Base-by-base conservation (phyloP, 1,140 invertebrate genomes). In the Gonatopus flavifemur region DNA sequence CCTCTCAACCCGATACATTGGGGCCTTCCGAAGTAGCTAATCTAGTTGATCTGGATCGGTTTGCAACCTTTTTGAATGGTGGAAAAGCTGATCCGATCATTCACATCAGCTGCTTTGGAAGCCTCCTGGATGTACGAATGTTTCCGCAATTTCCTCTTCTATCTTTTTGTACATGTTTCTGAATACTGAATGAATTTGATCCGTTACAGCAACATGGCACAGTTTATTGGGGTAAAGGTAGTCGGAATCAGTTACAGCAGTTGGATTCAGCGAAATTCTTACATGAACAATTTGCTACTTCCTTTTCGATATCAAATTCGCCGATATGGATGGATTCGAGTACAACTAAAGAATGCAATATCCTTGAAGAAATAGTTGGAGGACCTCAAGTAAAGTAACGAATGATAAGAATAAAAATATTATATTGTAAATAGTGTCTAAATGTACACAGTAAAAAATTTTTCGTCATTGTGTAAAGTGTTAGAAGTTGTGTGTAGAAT, bases 261-360 rank as follows among this genome's bases (percentile, higher is more conserved):
- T 78, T 96, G 15, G 81, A 91, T 55, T 77, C 90, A 1, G 80
- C 83, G 8, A 85, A 88, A 65, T 92, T 91, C 70, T 70, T 98
- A 13, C 88, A 94, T 74, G 84, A 89, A 37, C 92, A 97, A 74
- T 77, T 98, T 10, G 83, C 84, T 1, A 81, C 82, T 12, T 82
- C 81, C 5, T 98, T 98, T 74, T 85, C 89, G 10, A 61, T 93
- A 2, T 71, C 81, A 0, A 82, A 91, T 44, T 92, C 92, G n/a
- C 96, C 96, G 0, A 85, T 96, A 21, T 98, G 96, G 96, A 96
- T 96, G 94, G 95, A 98, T 75, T 88, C 89, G 0, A 95, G 91
- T 54, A 98, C 95, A 0, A 84, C 81, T 0, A 76, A 82, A 33
- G 86, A 96, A 59, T 98, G 95, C 70, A 70, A 79, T 33, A 74